These are phyloP conservation scores for Hydrolagus affinis DNA, from an alignment of 2,113 vertebrate species.

Conservation along the genomic window DNA sequence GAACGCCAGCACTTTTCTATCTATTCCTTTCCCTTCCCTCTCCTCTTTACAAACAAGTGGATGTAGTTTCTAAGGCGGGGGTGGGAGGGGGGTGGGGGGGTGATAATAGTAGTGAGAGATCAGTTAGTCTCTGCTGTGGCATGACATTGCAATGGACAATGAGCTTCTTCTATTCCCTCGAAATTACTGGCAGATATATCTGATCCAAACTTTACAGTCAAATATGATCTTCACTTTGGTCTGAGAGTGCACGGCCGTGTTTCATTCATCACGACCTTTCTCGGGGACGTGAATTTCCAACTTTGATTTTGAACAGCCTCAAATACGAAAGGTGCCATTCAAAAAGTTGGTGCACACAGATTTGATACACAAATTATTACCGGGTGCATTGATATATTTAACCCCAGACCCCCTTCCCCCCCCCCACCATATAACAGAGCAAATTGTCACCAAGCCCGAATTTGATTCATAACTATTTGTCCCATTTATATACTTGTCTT, in stretches of 20 bases:
- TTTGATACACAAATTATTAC: neutral
- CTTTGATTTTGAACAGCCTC: neutral
- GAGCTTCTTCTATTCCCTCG: constrained; percentile 56
- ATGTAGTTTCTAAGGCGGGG: constrained; percentile 44
- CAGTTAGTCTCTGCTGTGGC: constrained; percentile 46
- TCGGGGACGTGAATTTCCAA: neutral
- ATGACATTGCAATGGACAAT: constrained; percentile 50
- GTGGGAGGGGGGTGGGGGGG: no score
- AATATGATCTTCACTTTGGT: neutral
- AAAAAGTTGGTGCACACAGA: neutral
- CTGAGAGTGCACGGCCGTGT: neutral
- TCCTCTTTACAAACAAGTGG: constrained; percentile 31
- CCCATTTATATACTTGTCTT: neutral
- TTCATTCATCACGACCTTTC: neutral
- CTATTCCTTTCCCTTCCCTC: constrained; percentile 47
- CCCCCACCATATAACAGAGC: neutral
- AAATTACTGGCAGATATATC: constrained; percentile 22
- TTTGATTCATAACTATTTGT: neutral
- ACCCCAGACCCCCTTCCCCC: neutral
- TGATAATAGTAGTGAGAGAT: constrained; percentile 60
- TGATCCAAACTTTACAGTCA: constrained; percentile 7
- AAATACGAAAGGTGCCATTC: neutral
- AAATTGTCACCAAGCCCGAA: neutral
- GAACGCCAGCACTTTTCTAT: constrained; percentile 73
- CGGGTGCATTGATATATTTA: neutral